Evolutionary conservation across 2,888 invertebrate genomes (phyloP).

Genomic region (Fissipunctia ypsillon): DNA sequence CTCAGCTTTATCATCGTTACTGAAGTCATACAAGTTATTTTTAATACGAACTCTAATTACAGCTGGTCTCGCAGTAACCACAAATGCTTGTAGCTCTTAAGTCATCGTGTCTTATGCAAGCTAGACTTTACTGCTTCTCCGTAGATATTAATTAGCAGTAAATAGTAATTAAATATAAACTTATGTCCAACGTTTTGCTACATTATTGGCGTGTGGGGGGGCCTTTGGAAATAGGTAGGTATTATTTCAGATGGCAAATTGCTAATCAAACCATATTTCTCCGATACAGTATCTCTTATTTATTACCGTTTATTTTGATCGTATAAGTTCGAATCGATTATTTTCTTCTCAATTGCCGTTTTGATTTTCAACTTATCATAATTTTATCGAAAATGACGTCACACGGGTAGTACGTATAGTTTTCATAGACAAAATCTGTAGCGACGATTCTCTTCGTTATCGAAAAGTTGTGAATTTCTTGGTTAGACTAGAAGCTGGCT

Average conservation of each 20-base stretch:
- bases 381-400: too few relatives aligned
- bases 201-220: not conserved
- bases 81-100: conserved; percentile 12
- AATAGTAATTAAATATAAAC: conserved; percentile 15
- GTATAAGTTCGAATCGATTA: too few relatives aligned
- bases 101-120: not conserved
- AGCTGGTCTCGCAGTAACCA: not conserved
- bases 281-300: too few relatives aligned
- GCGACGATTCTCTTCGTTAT: not conserved
- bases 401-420: too few relatives aligned
- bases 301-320: too few relatives aligned
- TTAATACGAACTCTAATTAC: conserved; percentile 10
- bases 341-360: too few relatives aligned
- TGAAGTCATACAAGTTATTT: not conserved
- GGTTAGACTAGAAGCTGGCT: not conserved
- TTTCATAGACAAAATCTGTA: too few relatives aligned
- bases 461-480: not conserved
- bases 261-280: too few relatives aligned
- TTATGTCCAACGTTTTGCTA: not conserved
- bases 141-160: conserved; percentile 33
- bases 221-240: not conserved
- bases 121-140: conserved; percentile 12
- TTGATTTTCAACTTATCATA: too few relatives aligned
- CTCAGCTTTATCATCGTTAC: not conserved
- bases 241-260: too few relatives aligned